Evolutionary conservation across 37 sponge, comb jelly and placozoan species (phyloP), one percentile per base, ranked within the genome.

Genomic region (Amphimedon queenslandica): DNA sequence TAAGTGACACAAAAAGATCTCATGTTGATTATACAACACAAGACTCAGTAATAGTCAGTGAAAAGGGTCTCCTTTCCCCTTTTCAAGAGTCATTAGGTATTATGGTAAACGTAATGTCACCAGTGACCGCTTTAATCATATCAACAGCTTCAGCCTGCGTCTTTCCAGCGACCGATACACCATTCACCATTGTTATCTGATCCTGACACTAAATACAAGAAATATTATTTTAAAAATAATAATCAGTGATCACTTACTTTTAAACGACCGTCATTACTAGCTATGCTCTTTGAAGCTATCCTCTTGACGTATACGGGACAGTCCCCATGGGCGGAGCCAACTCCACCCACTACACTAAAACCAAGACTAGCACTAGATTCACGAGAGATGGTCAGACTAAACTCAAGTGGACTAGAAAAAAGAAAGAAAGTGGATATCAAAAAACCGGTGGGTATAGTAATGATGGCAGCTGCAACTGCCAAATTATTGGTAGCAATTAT

Each of bases 261-360:
- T 32, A 95, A 37, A n/a, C 96, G 60, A 5, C 96, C 96, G 42
- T 90, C 91, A 0, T 75, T 64, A n/a, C 71, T 82, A 16, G 91
- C 89, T 6, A 85, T 66, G 33, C 96, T 75, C 21, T 82, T 47
- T 10, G 91, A 80, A 36, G 88, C 87, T 39, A 95, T 75, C 66
- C 81, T 81, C 79, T 91, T 83, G 28, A 95, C 75, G 67, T 73
- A 95, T 11, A 95, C 37, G 37, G 96, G 96, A 74, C 88, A 81
- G 81, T 95, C 77, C 29, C 96, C 96, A 41, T 67, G 69, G 24
- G 96, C 71, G 3, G 90, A 89, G 76, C 80, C 77, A 36, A 55
- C 81, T 36, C 96, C 96, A 36, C 96, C 96, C 20, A 95, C 91
- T 4, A 95, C 68, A 58, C 92, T 95, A 80, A 95, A 95, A 57